A percentile compares a stretch with the other conserved stretches of the same genome.
Conservation (phyloP, 2,113 vertebrate species). For the Lagopus muta region DNA sequence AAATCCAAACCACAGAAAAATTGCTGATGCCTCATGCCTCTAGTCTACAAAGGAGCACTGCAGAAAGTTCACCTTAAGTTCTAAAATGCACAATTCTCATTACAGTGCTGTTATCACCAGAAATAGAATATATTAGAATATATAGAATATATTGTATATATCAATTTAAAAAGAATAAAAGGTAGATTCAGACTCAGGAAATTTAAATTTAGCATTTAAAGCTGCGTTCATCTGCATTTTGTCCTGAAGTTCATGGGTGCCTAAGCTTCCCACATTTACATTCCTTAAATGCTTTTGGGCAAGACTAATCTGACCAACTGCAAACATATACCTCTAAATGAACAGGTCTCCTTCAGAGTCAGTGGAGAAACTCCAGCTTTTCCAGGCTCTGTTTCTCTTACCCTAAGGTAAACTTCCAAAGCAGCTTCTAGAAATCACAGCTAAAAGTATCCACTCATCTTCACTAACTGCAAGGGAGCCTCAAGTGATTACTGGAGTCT, state of each 20-base stretch:
- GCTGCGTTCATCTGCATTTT: not conserved
- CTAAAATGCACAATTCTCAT: not conserved
- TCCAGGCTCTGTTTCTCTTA: not conserved
- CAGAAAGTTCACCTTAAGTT: not conserved
- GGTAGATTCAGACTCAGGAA: not conserved
- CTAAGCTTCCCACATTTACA: not conserved
- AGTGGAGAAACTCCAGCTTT: not conserved
- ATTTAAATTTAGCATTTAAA: not conserved
- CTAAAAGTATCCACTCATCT: not conserved
- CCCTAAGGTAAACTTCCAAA: not conserved
- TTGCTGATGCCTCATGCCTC: not conserved
- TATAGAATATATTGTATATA: no score
- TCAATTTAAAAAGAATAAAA: not conserved
- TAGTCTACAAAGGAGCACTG: not conserved
- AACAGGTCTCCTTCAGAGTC: not conserved
- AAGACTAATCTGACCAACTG: not conserved
- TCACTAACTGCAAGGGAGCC: not conserved
- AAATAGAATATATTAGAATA: not conserved
- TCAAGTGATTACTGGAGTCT: not conserved
- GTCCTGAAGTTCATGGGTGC: not conserved
- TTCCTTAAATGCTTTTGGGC: not conserved
- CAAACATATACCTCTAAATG: not conserved
- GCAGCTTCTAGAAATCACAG: not conserved
- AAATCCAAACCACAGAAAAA: not conserved
- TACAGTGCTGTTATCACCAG: not conserved